phyloP scores from a whole-genome alignment of 2,797 vertebrate genomes.

The Bradypus variegatus region DNA sequence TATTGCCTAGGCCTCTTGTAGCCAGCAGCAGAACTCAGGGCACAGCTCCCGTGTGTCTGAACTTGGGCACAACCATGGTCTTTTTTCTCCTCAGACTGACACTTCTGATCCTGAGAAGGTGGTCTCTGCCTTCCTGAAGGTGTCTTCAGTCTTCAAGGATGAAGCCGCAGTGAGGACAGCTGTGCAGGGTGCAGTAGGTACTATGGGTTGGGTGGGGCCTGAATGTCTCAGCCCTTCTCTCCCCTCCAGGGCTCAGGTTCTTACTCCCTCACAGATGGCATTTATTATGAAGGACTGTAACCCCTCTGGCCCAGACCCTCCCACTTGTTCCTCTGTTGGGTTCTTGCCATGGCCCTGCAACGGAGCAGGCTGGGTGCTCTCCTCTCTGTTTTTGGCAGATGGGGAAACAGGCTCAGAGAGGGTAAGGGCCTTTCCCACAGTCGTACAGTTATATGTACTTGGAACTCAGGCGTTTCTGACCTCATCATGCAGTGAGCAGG shows the following conservation, averaged over 20 bases:
- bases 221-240: accelerated
- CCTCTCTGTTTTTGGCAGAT: neutral
- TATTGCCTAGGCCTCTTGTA: neutral
- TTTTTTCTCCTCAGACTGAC: constrained; percentile 80
- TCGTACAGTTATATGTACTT: neutral
- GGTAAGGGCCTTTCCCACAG: neutral
- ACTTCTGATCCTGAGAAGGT: constrained; percentile 83
- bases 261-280: neutral
- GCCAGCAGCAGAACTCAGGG: neutral
- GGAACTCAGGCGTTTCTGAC: neutral
- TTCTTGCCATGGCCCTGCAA: accelerated
- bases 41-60: neutral
- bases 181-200: constrained; percentile 77
- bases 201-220: neutral
- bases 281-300: no score
- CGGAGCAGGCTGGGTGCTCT: neutral
- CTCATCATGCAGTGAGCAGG: neutral
- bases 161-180: constrained; percentile 80
- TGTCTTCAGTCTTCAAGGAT: constrained; percentile 93
- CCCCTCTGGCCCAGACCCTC: neutral
- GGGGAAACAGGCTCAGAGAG: neutral
- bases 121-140: constrained; percentile 87
- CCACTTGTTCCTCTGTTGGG: accelerated
- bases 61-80: neutral
- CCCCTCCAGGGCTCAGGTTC: neutral